Base-by-base conservation (phyloP, 2,113 vertebrate species). In the Perca schrenkii region DNA sequence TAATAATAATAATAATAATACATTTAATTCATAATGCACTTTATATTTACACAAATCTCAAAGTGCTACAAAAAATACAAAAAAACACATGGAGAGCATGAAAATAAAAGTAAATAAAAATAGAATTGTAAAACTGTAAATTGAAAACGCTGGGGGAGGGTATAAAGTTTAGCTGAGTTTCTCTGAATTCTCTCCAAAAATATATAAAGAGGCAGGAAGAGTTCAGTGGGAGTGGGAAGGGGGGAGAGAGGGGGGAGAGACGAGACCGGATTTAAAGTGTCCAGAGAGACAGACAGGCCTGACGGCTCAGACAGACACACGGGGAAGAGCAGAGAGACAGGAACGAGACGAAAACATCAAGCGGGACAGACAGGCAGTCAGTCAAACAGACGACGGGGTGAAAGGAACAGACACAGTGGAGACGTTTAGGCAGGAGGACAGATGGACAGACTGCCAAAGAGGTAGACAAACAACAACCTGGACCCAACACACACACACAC, bases 281-380 rank as follows among this genome's bases (percentile, higher is more conserved):
- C 0, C 14, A n/a, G 72, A 72, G 17, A 14, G 71, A 77, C 12
- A 4, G 88, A 82, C 56, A 21, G 79, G 22, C 25, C 0, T 58
- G 77, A 52, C 64, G 7, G 56, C 43, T n/a, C 62, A 0, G 82
- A 85, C 16, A 0, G 85, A 86, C 85, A 10, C 79, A 66, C 25
- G 25, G 31, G 83, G 47, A 74, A 47, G 71, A 78, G 34, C 21
- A 17, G 83, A 83, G 81, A 77, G 86, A 91, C 86, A 81, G 76
- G 82, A 85, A 83, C 57, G 77, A 86, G 87, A 82, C 22, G 70
- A 53, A 80, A 74, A 15, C 13, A 81, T 86, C 78, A 22, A 73
- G 85, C 22, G 22, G 6, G 74, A 75, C 62, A 36, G 84, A 80
- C 84, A 16, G 64, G 12, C 43, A 0, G 65, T 85, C 84, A 46